Percentiles rank a stretch among this genome's conserved stretches.
phyloP scores from a whole-genome alignment of 2,888 invertebrate species.

The Tuberolachnus salignus region DNA sequence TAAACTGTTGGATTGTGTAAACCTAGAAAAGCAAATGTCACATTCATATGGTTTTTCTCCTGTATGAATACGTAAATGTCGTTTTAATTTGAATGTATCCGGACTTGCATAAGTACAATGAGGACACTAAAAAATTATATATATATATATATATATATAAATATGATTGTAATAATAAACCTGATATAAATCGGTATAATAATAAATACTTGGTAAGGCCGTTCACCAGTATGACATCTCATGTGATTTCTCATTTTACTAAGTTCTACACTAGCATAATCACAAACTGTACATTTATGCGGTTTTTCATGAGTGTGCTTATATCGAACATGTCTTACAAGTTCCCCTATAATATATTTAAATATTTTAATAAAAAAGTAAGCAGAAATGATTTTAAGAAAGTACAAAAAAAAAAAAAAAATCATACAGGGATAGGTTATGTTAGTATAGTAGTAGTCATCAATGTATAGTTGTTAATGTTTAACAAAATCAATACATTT shows the following conservation, averaged over 20 bases:
- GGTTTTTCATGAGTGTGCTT: constrained; percentile 97
- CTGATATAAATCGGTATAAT: neutral
- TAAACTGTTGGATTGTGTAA: constrained; percentile 94
- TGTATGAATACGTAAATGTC: constrained; percentile 91
- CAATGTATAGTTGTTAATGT: no score
- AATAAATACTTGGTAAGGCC: constrained; percentile 75
- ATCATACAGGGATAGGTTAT: no score
- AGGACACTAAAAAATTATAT: constrained; percentile 81
- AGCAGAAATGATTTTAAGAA: no score
- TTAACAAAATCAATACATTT: constrained; percentile 57
- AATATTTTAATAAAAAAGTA: no score
- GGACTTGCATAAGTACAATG: constrained; percentile 98
- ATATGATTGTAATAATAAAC: neutral
- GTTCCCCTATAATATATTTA: constrained; percentile 70
- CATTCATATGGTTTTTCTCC: constrained; percentile 88
- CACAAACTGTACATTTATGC: constrained; percentile 94
- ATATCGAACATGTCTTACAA: constrained; percentile 93
- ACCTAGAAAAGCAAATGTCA: constrained; percentile 84
- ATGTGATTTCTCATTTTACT: constrained; percentile 94
- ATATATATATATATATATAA: no score
- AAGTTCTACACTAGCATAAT: constrained; percentile 94
- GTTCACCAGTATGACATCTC: constrained; percentile 90
- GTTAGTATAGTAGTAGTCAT: no score
- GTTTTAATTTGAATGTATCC: constrained; percentile 95
- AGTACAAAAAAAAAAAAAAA: no score